Evolutionary conservation across 2,888 invertebrate species (phyloP), one percentile per base, ranked within the genome.

Genomic region (Drosophila pseudotakahashii): DNA sequence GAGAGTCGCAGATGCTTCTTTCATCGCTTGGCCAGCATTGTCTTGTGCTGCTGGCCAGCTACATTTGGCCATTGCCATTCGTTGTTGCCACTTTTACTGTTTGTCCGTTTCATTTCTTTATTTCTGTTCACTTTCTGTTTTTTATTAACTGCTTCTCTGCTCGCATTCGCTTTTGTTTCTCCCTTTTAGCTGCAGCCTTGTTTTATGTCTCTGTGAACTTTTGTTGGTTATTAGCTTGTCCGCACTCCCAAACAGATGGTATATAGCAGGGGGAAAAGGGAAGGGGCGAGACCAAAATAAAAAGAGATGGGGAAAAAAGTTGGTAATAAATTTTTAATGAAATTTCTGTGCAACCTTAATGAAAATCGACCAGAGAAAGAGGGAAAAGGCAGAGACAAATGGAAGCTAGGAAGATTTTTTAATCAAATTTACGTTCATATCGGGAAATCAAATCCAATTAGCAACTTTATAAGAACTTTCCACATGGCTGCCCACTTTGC

Each of bases 371-470:
- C 59, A 57, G 19, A 57, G 45, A 58, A 58, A 42, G 42, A 64
- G 36, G 42, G 30, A 47, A 57, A 57, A 36, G 26, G 19, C 57
- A 42, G 36, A 37, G 10, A 39, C 32, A 26, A 69, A 42, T 13
- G 39, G 48, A 50, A 16, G 45, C 47, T 51, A 70, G 36, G 63
- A 62, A 54, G 62, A 62, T 73, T 63, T 70, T 51, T 51, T 64
- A 72, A 72, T 73, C 41, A 68, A 84, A 81, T 82, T 84, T 74
- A 64, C 62, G 52, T 80, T 77, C 69, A 84, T 81, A 82, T 81
- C 73, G 72, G 54, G 66, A 77, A 81, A 82, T 84, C 77, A 84
- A 87, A 82, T 87, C 88, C 88, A 82, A 87, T 82, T 82, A 82
- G 85, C 77, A 87, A 87, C 66, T 84, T 82, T 84, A 61, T 81